Evolutionary conservation across 2,113 vertebrate genomes (phyloP).

Genomic region (Tyto alba): DNA sequence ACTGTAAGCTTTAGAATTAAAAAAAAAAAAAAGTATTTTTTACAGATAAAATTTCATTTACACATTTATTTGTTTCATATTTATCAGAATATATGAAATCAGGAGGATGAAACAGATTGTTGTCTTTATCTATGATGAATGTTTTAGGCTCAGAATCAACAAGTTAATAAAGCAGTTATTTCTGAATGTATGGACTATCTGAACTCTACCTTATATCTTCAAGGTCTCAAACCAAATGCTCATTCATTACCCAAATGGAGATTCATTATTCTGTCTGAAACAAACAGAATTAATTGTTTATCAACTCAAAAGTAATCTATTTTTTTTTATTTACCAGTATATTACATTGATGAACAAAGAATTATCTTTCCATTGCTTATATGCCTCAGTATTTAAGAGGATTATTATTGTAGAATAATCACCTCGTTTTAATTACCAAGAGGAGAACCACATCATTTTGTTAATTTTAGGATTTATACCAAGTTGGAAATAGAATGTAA

Average conservation of each 20-base stretch:
- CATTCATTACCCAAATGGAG: constrained; percentile 17
- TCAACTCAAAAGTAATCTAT: constrained; percentile 43
- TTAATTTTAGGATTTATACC: constrained; percentile 55
- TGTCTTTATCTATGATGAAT: neutral
- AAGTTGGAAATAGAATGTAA: constrained; percentile 37
- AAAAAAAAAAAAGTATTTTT: neutral
- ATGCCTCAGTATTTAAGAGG: constrained; percentile 18
- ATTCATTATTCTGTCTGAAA: constrained; percentile 36
- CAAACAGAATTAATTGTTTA: constrained; percentile 53
- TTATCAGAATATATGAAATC: constrained; percentile 3
- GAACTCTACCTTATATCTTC: neutral
- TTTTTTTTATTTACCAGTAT: constrained; percentile 49
- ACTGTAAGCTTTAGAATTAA: neutral
- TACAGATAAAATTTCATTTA: neutral
- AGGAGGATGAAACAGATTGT: constrained; percentile 4
- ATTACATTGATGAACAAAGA: constrained; percentile 23
- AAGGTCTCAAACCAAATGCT: constrained; percentile 14
- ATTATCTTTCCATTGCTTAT: constrained; percentile 43
- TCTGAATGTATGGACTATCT: neutral
- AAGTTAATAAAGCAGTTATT: neutral
- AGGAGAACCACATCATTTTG: constrained; percentile 3
- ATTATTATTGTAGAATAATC: constrained; percentile 55
- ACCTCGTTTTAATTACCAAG: constrained; percentile 52
- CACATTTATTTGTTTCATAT: constrained; percentile 2
- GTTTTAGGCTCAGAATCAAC: constrained; percentile 1